phyloP scores from a whole-genome alignment of 2,113 vertebrate species.

The Stictonetta naevosa region DNA sequence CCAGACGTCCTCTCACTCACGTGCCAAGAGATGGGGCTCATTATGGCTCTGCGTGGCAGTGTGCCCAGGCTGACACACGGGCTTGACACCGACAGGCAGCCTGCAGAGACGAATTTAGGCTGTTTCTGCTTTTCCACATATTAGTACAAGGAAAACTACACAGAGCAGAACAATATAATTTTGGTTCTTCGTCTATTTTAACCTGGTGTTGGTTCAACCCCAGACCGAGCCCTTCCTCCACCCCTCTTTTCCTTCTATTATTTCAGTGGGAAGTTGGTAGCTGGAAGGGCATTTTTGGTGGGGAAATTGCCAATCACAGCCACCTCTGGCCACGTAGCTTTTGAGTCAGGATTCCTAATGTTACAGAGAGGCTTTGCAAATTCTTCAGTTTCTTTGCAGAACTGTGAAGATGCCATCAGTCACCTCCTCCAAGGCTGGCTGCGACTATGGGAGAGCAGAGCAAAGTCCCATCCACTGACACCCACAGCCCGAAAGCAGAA shows the following conservation, averaged over 20 bases:
- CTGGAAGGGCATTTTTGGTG: not conserved
- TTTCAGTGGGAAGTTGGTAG: not conserved
- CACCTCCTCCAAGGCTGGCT: not conserved
- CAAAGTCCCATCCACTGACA: constrained; percentile 1
- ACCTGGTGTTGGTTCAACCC: not conserved
- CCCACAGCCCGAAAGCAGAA: not conserved
- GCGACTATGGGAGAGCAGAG: not conserved
- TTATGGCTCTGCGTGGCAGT: not conserved
- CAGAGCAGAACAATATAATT: not conserved
- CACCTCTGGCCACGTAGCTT: not conserved
- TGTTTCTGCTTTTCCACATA: not conserved
- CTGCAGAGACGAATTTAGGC: not conserved
- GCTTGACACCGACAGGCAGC: not conserved
- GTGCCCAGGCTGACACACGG: not conserved
- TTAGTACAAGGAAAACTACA: not conserved
- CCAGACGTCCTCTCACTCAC: not conserved
- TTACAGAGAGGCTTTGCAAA: not conserved
- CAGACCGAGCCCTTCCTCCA: not conserved
- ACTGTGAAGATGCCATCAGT: not conserved
- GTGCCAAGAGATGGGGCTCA: not conserved
- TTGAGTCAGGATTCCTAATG: not conserved
- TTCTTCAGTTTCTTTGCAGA: not conserved
- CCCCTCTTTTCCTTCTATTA: not conserved
- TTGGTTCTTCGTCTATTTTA: not conserved
- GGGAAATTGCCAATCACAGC: not conserved